These are phyloP conservation scores for Smutsia temminckii DNA, from an alignment of 2,797 vertebrate species.

Conservation along the genomic window DNA sequence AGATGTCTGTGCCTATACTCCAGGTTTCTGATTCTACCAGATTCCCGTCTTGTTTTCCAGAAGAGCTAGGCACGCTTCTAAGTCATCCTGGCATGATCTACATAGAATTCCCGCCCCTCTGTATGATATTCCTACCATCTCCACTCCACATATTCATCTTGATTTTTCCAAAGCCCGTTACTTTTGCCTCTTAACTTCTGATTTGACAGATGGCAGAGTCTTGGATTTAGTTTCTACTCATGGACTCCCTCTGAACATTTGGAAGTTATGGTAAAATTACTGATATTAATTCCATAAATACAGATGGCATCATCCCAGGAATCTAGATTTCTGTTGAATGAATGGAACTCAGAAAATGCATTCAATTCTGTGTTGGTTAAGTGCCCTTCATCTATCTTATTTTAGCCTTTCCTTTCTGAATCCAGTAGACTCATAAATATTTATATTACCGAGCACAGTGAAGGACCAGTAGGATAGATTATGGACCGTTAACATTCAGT, in stretches of 20 bases:
- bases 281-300: not conserved
- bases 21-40: not conserved
- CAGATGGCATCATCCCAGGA: not conserved
- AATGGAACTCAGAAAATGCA: not conserved
- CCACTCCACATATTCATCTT: not conserved
- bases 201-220: not conserved
- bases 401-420: not conserved
- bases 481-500: not conserved
- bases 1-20: not conserved
- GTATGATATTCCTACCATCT: not conserved
- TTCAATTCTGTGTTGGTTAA: not conserved
- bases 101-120: not conserved
- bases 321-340: not conserved
- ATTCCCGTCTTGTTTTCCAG: not conserved
- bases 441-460: not conserved
- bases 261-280: slow-evolving; percentile 17
- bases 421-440: not conserved
- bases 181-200: not conserved
- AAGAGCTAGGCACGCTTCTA: not conserved
- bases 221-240: not conserved
- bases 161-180: not conserved
- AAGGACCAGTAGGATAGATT: not conserved
- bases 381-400: not conserved
- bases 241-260: not conserved
- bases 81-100: not conserved